Evolutionary conservation across 2,888 invertebrate species (phyloP).

Genomic region (Leucoptera coffeella): DNA sequence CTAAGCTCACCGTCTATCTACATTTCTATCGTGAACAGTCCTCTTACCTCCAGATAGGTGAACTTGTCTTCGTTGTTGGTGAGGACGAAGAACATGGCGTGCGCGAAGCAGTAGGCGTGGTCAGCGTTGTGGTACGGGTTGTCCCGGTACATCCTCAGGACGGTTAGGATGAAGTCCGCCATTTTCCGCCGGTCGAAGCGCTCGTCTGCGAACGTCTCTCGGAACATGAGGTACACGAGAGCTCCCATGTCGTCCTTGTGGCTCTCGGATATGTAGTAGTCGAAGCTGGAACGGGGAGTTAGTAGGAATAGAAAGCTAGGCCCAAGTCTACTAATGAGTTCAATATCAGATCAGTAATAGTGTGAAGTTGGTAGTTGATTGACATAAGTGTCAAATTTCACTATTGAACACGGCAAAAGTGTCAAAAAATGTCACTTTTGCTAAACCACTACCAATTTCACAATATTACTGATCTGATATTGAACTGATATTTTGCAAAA

Average conservation of each 20-base stretch:
- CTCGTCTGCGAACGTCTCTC: slow-evolving; percentile 30
- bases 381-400: too few species aligned
- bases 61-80: slow-evolving; percentile 36
- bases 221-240: slow-evolving; percentile 44
- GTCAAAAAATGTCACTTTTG: too few species aligned
- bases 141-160: slow-evolving; percentile 32
- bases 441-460: too few species aligned
- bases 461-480: too few species aligned
- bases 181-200: slow-evolving; percentile 23
- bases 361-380: too few species aligned
- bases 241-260: slow-evolving; percentile 43
- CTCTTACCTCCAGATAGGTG: slow-evolving; percentile 36
- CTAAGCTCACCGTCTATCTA: too few species aligned
- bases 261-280: slow-evolving; percentile 49
- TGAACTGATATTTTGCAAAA: too few species aligned
- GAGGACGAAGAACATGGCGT: slow-evolving; percentile 55
- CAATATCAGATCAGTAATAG: too few species aligned
- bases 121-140: slow-evolving; percentile 59
- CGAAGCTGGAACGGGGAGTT: slow-evolving; percentile 25
- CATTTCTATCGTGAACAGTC: too few species aligned
- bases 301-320: too few species aligned
- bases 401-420: too few species aligned
- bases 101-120: slow-evolving; percentile 57
- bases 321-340: too few species aligned
- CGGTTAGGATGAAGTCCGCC: slow-evolving; percentile 43